A percentile compares a stretch with the other conserved stretches of the same genome.
Conservation (phyloP, 2,797 vertebrate species). For the Apodemus agrarius region DNA sequence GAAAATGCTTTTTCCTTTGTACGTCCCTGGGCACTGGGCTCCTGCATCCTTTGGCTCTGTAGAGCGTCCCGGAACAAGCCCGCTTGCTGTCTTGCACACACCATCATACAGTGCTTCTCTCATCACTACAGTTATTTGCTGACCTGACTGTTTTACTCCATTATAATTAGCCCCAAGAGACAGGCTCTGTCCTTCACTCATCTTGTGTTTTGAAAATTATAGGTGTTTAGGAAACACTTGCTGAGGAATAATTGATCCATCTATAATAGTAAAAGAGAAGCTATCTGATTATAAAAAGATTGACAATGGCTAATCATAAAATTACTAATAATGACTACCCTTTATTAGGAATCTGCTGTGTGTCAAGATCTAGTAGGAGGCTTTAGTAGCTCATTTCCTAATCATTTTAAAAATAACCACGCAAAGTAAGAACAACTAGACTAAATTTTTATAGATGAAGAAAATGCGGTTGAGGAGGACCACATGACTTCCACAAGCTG, state of each 20-base stretch:
- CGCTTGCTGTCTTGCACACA: neutral
- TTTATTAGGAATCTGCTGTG: slow-evolving; percentile 9
- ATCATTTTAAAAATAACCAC: neutral
- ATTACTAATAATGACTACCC: slow-evolving; percentile 14
- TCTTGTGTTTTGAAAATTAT: slow-evolving; percentile 54
- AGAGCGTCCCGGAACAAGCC: neutral
- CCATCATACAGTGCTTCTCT: neutral
- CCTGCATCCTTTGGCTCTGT: neutral
- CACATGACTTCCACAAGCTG: neutral
- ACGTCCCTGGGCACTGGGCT: neutral
- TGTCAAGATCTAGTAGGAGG: neutral
- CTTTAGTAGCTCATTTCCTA: neutral
- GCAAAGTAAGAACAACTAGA: neutral
- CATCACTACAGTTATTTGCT: neutral
- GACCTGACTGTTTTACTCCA: slow-evolving; percentile 2
- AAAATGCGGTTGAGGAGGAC: neutral
- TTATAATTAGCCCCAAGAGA: slow-evolving; percentile 28
- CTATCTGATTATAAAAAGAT: slow-evolving; percentile 39
- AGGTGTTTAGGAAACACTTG: slow-evolving; percentile 35
- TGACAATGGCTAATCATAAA: slow-evolving; percentile 32
- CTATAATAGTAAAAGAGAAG: slow-evolving; percentile 35
- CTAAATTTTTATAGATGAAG: neutral
- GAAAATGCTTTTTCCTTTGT: neutral
- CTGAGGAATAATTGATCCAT: slow-evolving; percentile 42
- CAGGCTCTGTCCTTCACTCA: slow-evolving; percentile 2